phyloP scores from a whole-genome alignment of 2,888 invertebrate species.

The Caenorhabditis japonica region DNA sequence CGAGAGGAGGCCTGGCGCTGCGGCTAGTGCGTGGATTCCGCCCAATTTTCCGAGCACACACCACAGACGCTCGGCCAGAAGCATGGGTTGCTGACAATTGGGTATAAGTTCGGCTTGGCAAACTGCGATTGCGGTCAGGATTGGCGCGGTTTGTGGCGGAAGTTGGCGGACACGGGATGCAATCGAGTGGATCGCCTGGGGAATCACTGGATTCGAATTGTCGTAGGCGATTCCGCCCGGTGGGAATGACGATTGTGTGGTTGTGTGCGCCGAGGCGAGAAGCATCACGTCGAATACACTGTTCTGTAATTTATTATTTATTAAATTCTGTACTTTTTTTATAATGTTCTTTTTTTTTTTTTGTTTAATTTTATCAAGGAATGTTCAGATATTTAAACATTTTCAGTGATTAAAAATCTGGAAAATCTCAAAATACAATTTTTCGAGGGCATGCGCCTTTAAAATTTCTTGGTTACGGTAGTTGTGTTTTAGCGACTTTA shows the following conservation, averaged over 20 bases:
- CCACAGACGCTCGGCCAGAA: constrained; percentile 56
- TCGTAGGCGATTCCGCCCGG: constrained; percentile 13
- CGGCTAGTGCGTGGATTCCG: constrained; percentile 24
- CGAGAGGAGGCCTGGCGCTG: constrained; percentile 48
- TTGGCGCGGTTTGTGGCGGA: constrained; percentile 33
- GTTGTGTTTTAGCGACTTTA: too few relatives aligned
- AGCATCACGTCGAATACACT: constrained; percentile 71
- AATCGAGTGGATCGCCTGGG: constrained; percentile 38
- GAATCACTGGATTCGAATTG: constrained; percentile 24
- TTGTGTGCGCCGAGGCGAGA: constrained; percentile 42
- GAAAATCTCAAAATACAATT: too few relatives aligned
- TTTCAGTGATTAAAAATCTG: too few relatives aligned
- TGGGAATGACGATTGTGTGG: constrained; percentile 7
- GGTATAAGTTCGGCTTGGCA: constrained; percentile 47
- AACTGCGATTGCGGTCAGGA: constrained; percentile 58
- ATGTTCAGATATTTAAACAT: too few relatives aligned
- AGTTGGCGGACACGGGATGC: constrained; percentile 40
- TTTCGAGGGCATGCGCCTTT: too few relatives aligned
- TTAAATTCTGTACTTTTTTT: too few relatives aligned
- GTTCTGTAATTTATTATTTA: constrained; percentile 56
- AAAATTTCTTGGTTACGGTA: too few relatives aligned
- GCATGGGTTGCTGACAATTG: constrained; percentile 31
- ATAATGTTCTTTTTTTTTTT: constrained; percentile 1
- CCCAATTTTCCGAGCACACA: constrained; percentile 53
- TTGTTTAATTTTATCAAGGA: too few relatives aligned